Evolutionary conservation across 2,113 vertebrate genomes (phyloP).

Genomic region (Buteo buteo): DNA sequence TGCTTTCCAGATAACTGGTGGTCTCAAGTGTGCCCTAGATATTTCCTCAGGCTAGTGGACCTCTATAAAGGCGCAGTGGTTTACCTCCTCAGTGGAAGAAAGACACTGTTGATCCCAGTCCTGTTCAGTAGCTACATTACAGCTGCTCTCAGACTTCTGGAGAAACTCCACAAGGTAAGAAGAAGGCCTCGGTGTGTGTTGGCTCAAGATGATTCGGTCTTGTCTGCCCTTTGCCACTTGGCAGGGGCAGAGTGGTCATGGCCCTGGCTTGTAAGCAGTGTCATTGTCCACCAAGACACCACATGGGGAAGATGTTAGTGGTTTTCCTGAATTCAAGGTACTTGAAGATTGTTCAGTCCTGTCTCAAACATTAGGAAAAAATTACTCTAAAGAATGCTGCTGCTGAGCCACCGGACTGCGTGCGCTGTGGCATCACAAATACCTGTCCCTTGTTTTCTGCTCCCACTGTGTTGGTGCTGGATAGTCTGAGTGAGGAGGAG

Average conservation of each 20-base stretch:
- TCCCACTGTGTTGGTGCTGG: not conserved
- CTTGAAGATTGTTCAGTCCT: not conserved
- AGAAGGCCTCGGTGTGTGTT: not conserved
- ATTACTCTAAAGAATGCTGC: not conserved
- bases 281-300: not conserved
- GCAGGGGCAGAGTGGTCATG: not conserved
- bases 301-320: not conserved
- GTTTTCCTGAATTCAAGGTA: not conserved
- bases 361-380: not conserved
- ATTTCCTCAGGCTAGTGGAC: slow-evolving; percentile 90
- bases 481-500: not conserved
- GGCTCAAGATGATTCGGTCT: not conserved
- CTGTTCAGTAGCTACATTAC: slow-evolving; percentile 90
- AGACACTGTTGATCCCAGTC: slow-evolving; percentile 85
- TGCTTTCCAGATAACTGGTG: slow-evolving; percentile 94
- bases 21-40: slow-evolving; percentile 85
- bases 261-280: not conserved
- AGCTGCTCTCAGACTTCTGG: slow-evolving; percentile 86
- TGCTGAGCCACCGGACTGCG: not conserved
- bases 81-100: slow-evolving; percentile 89
- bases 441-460: not conserved
- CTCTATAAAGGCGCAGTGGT: slow-evolving; percentile 93
- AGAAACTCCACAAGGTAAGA: slow-evolving; percentile 93
- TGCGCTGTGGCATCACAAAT: not conserved
- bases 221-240: not conserved